phyloP scores from a whole-genome alignment of 1,140 invertebrate species.

The Panagrolaimus sp. region DNA sequence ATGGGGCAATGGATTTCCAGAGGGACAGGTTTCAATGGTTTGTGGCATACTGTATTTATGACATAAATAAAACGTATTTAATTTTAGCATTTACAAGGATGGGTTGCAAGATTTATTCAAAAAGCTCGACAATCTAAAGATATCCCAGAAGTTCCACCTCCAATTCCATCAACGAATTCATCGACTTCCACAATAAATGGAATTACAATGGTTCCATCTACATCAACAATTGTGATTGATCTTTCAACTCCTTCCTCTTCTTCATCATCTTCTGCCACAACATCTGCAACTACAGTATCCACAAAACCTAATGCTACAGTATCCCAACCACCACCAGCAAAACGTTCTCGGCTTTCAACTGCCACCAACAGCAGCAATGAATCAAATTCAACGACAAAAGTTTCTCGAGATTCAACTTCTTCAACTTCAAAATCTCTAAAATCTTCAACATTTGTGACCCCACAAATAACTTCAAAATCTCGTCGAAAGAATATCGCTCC shows the following conservation, averaged over 20 bases:
- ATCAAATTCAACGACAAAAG: not conserved
- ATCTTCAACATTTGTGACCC: no score
- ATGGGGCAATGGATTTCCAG: not conserved
- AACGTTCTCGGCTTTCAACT: not conserved
- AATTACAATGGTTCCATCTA: not conserved
- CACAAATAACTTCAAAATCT: not conserved
- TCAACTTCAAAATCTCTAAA: not conserved
- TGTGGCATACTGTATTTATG: not conserved
- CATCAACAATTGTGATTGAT: not conserved
- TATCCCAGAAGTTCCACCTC: not conserved
- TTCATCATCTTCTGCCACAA: no score
- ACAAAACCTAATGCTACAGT: not conserved
- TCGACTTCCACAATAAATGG: not conserved
- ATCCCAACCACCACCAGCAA: not conserved
- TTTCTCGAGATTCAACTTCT: no score
- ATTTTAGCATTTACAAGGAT: conserved; percentile 7
- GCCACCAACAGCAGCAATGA: no score
- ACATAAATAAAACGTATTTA: not conserved
- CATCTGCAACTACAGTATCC: not conserved
- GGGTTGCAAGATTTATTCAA: conserved; percentile 6
- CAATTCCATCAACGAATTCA: not conserved
- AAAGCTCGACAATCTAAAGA: conserved; percentile 6
- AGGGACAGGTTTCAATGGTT: not conserved
- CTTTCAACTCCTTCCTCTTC: conserved; percentile 11
- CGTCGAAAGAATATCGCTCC: conserved; percentile 9